Evolutionary conservation across 2,797 vertebrate genomes (phyloP).

Genomic region (Catamblyrhynchus diadema): DNA sequence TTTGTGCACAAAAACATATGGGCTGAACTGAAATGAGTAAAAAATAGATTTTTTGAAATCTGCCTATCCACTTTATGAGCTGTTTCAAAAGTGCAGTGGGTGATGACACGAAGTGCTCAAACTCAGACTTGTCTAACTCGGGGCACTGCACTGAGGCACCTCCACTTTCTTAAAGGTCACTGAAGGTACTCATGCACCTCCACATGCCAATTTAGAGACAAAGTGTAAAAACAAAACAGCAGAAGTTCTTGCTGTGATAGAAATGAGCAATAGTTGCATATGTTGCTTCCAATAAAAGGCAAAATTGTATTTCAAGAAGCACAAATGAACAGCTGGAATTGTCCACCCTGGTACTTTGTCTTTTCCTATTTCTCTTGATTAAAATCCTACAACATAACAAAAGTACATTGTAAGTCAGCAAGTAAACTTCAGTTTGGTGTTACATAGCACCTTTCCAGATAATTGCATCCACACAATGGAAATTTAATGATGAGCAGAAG

Average conservation of each 20-base stretch:
- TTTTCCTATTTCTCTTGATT: not conserved
- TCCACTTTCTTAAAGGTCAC: not conserved
- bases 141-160: not conserved
- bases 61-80: not conserved
- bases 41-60: not conserved
- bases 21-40: not conserved
- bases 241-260: not conserved
- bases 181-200: not conserved
- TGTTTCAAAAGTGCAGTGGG: fast-evolving
- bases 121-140: not conserved
- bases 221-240: not conserved
- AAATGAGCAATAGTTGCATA: not conserved
- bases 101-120: not conserved
- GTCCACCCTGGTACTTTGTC: fast-evolving
- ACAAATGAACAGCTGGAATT: not conserved
- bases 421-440: conserved; percentile 25
- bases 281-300: not conserved
- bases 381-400: not conserved
- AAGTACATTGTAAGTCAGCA: not conserved
- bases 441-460: not conserved
- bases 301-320: not conserved
- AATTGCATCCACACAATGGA: not conserved
- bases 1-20: not conserved
- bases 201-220: not conserved
- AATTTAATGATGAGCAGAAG: not conserved